Conservation (phyloP, 2,888 invertebrate species). For the Tipula lateralis region DNA sequence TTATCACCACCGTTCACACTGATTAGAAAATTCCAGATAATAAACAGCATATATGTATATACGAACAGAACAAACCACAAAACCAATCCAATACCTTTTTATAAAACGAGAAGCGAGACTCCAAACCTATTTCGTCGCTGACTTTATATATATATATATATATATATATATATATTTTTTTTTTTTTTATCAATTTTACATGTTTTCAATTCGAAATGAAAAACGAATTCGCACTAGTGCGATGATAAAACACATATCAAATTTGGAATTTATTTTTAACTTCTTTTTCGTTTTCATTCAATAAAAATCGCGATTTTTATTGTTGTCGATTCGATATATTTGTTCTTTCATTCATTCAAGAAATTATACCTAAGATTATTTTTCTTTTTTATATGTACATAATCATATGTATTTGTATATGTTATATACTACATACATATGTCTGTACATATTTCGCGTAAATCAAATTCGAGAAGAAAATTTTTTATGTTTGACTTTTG, state of each 20-base stretch:
- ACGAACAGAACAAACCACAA: background rate
- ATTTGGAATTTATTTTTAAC: background rate
- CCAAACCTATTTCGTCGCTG: background rate
- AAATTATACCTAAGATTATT: background rate
- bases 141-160: background rate
- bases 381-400: background rate
- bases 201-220: background rate
- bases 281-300: slow-evolving; percentile 13
- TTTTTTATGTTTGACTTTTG: background rate
- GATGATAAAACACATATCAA: background rate
- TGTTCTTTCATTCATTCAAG: background rate
- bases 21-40: slow-evolving; percentile 8
- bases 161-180: too few relatives aligned
- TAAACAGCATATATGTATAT: background rate
- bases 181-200: background rate
- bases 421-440: too few relatives aligned
- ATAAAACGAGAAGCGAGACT: background rate
- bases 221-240: background rate
- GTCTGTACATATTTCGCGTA: background rate
- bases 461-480: background rate
- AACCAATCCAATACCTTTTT: background rate
- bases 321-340: background rate
- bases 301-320: background rate
- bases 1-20: background rate
- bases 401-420: background rate